Evolutionary conservation across 2,888 invertebrate genomes (phyloP).

Genomic region (Galerucella calmariensis): DNA sequence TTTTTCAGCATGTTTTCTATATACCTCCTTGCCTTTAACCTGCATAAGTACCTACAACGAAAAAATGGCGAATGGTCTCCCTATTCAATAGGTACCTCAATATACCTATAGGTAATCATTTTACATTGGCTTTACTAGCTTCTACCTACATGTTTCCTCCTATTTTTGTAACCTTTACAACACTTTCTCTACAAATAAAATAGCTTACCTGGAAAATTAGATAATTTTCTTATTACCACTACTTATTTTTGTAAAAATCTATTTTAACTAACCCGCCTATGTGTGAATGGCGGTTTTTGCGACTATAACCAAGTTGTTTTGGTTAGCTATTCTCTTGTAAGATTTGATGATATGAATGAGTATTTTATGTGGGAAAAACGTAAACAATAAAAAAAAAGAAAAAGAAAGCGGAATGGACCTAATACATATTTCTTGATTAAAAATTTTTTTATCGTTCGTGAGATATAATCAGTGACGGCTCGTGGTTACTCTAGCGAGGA

Average conservation of each 20-base stretch:
- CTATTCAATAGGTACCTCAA: too few relatives aligned
- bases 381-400: constrained; percentile 18
- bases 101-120: too few relatives aligned
- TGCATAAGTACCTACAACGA: too few relatives aligned
- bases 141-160: too few relatives aligned
- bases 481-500: not conserved
- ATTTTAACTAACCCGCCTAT: not conserved
- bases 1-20: too few relatives aligned
- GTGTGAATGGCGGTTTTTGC: not conserved
- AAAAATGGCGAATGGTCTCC: too few relatives aligned
- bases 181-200: too few relatives aligned
- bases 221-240: not conserved
- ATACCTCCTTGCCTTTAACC: too few relatives aligned
- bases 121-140: too few relatives aligned
- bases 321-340: constrained; percentile 8
- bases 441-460: not conserved
- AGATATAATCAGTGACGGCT: not conserved
- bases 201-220: too few relatives aligned
- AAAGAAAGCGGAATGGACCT: constrained; percentile 1
- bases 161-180: too few relatives aligned
- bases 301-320: not conserved
- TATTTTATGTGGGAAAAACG: not conserved
- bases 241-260: not conserved
- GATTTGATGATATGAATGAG: constrained; percentile 16
- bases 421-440: constrained; percentile 19